Base-by-base conservation (phyloP, 2,888 invertebrate species). In the Poecilus cupreus region DNA sequence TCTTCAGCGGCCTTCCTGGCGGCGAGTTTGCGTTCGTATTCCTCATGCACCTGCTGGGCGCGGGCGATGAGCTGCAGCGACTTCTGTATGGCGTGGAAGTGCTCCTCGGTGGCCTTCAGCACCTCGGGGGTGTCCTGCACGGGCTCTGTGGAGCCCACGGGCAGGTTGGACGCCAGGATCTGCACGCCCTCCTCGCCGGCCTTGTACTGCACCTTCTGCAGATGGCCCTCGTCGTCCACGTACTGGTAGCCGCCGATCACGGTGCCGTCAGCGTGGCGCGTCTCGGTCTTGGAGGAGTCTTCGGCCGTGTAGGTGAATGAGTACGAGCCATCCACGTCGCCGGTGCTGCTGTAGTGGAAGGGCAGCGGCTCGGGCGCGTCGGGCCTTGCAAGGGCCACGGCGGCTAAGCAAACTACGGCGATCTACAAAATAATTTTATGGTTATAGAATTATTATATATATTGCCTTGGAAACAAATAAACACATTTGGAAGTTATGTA, bases 121-220 rank as follows among this genome's bases (percentile, higher is more conserved):
- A 86, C 86, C 83, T 87, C 86, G 0, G 85, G 84, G 5, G 86
- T 86, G 24, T 86, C 86, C 16, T 70, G 54, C 4, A 85, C 85
- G 39, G 84, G 82, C 6, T 57, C 80, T 13, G 70, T 78, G 32
- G 81, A 70, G 13, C 76, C 82, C 10, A 83, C 82, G 8, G 85
- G 85, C 43, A 85, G 32, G 70, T 84, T 83, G 79, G 82, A 80
- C 5, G 84, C 83, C 5, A 82, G 26, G 8, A 84, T 83, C 13
- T 81, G 68, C 76, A 83, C 85, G 3, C 86, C 86, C 8, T 84
- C 70, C 13, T 3, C 80, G n/a, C 84, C 84, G n/a, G 84, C 84
- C 5, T 84, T 70, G 49, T 82, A 83, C 80, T 84, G 82, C 24
- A 84, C 79, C 51, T 80, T 79, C 22, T 84, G 84, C 39, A 83